These are phyloP conservation scores for Pissodes strobi DNA, from an alignment of 1,140 invertebrate genomes.

Conservation along the genomic window DNA sequence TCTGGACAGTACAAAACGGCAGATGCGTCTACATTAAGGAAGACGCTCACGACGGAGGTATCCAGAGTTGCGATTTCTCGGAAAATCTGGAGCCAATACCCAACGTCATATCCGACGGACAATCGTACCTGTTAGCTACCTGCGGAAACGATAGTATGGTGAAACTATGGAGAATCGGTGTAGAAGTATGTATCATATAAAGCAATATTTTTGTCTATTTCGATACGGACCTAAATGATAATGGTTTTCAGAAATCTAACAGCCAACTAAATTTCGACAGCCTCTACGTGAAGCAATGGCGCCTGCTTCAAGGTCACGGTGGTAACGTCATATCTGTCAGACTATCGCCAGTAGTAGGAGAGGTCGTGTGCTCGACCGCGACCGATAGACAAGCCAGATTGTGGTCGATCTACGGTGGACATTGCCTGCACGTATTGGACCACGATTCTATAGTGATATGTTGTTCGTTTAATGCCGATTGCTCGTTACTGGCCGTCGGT, in stretches of 20 bases:
- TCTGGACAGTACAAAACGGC: slow-evolving; percentile 60
- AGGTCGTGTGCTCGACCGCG: slow-evolving; percentile 55
- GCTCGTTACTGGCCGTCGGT: slow-evolving; percentile 61
- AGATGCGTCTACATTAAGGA: slow-evolving; percentile 53
- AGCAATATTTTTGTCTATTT: no score
- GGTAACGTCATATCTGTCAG: slow-evolving; percentile 64
- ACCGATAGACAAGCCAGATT: slow-evolving; percentile 55
- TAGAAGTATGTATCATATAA: slow-evolving; percentile 41
- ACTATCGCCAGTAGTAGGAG: slow-evolving; percentile 56
- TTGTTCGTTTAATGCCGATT: slow-evolving; percentile 60
- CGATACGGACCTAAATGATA: no score
- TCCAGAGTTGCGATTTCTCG: slow-evolving; percentile 69
- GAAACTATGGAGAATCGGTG: slow-evolving; percentile 70
- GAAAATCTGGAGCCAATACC: slow-evolving; percentile 56
- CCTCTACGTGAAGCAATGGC: slow-evolving; percentile 50
- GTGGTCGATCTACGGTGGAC: slow-evolving; percentile 59
- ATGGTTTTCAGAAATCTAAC: slow-evolving; percentile 27
- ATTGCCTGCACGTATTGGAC: slow-evolving; percentile 64
- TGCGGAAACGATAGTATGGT: slow-evolving; percentile 74
- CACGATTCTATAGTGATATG: slow-evolving; percentile 63
- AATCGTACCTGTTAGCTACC: slow-evolving; percentile 65
- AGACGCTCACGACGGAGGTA: slow-evolving; percentile 73
- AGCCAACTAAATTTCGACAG: slow-evolving; percentile 29
- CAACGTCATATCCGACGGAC: slow-evolving; percentile 44
- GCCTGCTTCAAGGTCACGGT: slow-evolving; percentile 60